phyloP scores from a whole-genome alignment of 53 echinoderm and acorn worm species.

The Henricia sp. region DNA sequence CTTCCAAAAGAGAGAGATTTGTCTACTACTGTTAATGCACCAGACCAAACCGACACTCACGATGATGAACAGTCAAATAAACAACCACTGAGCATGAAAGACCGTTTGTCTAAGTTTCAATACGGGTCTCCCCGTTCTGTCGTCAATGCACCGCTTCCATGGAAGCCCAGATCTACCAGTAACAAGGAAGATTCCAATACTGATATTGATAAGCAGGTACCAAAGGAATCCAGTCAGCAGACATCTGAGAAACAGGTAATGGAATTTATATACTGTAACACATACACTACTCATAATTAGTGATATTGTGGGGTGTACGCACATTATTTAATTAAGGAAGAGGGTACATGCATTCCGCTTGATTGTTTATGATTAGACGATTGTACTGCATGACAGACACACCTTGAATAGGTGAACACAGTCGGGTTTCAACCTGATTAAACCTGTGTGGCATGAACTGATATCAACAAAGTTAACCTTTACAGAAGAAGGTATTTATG shows the following conservation, averaged over 20 bases:
- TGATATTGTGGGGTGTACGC: no score
- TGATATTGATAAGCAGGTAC: conserved; percentile 15
- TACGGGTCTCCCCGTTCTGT: not conserved
- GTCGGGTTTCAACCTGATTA: no score
- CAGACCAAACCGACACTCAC: conserved; percentile 4
- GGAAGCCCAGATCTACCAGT: conserved; percentile 21
- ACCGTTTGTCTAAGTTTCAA: conserved; percentile 77
- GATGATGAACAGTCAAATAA: conserved; percentile 17
- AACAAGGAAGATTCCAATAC: conserved; percentile 9
- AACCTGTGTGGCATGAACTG: no score
- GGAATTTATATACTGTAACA: no score
- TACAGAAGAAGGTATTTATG: no score
- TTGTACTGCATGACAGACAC: no score
- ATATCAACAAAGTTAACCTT: no score
- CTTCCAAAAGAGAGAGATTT: conserved; percentile 1
- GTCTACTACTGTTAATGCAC: not conserved
- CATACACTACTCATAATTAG: no score
- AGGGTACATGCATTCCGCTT: no score
- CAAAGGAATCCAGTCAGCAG: conserved; percentile 44
- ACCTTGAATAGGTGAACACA: no score
- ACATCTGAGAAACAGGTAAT: conserved; percentile 45
- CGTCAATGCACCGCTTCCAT: not conserved
- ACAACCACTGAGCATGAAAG: conserved; percentile 73
- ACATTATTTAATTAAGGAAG: no score
- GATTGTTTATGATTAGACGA: no score